These are phyloP conservation scores for Proisotoma minuta DNA, from an alignment of 2,888 invertebrate species.

Conservation along the genomic window DNA sequence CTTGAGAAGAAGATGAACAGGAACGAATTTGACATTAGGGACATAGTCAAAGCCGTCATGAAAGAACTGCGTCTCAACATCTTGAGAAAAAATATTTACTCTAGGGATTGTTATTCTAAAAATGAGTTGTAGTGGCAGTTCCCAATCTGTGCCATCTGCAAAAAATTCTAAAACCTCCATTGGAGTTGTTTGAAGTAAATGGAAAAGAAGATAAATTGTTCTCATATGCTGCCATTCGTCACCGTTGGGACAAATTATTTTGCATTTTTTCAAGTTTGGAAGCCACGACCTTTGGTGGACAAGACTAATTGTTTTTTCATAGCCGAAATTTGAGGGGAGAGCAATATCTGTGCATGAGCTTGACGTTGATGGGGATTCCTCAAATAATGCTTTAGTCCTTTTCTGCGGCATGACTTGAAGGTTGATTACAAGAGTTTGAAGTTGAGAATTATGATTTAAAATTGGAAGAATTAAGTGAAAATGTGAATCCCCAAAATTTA, in stretches of 20 bases:
- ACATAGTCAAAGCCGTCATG: background rate
- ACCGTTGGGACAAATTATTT: constrained; percentile 1
- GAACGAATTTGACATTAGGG: background rate
- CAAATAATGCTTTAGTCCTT: no score
- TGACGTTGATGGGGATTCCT: no score
- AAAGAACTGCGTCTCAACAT: background rate
- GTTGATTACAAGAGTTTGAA: background rate
- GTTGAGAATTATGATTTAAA: background rate
- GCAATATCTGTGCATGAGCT: background rate
- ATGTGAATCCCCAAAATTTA: background rate
- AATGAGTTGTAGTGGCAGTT: constrained; percentile 2
- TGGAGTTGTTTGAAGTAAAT: background rate
- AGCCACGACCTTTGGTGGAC: background rate
- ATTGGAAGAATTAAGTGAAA: background rate
- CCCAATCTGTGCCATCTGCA: background rate
- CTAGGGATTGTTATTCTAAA: background rate
- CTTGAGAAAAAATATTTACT: background rate
- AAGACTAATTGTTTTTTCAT: no score
- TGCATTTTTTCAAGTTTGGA: background rate
- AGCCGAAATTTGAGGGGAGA: no score
- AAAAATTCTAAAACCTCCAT: background rate
- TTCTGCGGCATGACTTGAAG: no score
- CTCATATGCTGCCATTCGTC: background rate
- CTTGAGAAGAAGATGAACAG: background rate
- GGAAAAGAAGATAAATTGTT: background rate